Conservation (phyloP, 2,888 invertebrate genomes). For the Cosmia trapezina region DNA sequence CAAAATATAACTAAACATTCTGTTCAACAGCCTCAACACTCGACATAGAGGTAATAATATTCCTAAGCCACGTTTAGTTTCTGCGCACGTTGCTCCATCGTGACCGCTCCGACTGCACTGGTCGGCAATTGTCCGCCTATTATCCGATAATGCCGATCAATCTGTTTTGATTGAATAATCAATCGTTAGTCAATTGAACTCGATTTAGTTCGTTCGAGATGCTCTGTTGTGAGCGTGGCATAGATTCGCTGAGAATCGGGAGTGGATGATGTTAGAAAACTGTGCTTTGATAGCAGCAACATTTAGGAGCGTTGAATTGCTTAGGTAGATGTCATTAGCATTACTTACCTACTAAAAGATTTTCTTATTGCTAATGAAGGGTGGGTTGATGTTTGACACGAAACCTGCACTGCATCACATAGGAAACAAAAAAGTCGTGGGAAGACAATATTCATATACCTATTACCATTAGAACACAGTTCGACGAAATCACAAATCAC, state of each 20-base stretch:
- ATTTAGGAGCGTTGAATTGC: background rate
- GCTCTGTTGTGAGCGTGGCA: slow-evolving; percentile 55
- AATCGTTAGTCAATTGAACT: slow-evolving; percentile 89
- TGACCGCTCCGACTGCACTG: slow-evolving; percentile 68
- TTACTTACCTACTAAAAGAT: background rate
- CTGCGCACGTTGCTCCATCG: slow-evolving; percentile 65
- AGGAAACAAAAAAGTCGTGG: background rate
- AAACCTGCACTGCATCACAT: background rate
- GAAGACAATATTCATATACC: slow-evolving; percentile 12
- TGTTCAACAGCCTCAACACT: background rate
- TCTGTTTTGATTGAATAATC: slow-evolving; percentile 89
- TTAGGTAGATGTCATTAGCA: background rate
- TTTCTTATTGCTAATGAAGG: background rate
- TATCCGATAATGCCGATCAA: slow-evolving; percentile 89
- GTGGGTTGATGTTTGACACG: background rate
- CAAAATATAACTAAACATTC: background rate
- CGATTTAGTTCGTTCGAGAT: slow-evolving; percentile 75
- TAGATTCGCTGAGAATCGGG: slow-evolving; percentile 51
- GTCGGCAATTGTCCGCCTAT: slow-evolving; percentile 78
- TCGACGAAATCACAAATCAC: slow-evolving; percentile 55
- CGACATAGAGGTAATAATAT: slow-evolving; percentile 21
- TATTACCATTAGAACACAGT: slow-evolving; percentile 32
- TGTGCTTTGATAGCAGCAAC: background rate
- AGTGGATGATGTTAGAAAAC: background rate
- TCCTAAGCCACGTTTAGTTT: slow-evolving; percentile 34